These are phyloP conservation scores for Calliopsis andreniformis DNA, from an alignment of 1,140 invertebrate genomes.

Conservation along the genomic window DNA sequence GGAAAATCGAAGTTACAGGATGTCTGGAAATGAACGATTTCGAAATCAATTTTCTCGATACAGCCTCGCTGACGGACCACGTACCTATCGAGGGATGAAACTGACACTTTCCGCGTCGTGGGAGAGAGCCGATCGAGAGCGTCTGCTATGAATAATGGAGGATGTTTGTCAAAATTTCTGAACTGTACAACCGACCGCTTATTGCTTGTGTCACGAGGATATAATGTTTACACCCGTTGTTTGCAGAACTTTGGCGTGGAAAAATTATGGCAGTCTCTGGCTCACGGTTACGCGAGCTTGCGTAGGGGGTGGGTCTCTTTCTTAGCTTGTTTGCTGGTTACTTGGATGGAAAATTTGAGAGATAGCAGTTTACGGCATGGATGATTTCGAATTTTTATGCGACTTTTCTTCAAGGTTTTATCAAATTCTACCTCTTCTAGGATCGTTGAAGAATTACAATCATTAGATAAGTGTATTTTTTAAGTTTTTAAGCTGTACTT, in stretches of 20 bases:
- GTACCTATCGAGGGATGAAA: conserved; percentile 65
- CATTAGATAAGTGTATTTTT: too few relatives aligned
- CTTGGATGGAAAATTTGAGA: not conserved
- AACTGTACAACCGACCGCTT: conserved; percentile 52
- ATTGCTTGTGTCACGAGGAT: conserved; percentile 51
- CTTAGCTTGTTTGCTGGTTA: not conserved
- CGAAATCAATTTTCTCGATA: conserved; percentile 67
- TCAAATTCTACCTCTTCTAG: too few relatives aligned
- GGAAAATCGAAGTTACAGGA: conserved; percentile 51
- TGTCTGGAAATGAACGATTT: conserved; percentile 63
- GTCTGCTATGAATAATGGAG: conserved; percentile 77
- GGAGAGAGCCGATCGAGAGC: conserved; percentile 43
- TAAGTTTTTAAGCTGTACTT: too few relatives aligned
- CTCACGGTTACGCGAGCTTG: too few relatives aligned
- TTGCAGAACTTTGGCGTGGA: not conserved
- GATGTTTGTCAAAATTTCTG: conserved; percentile 73
- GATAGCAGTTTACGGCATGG: too few relatives aligned
- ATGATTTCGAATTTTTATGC: too few relatives aligned
- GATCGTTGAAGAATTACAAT: too few relatives aligned
- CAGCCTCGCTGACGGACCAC: conserved; percentile 46
- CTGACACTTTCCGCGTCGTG: conserved; percentile 63
- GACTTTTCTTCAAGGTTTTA: too few relatives aligned
- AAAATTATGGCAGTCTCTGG: conserved; percentile 27
- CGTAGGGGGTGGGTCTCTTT: too few relatives aligned
- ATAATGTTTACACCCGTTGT: conserved; percentile 25